Base-by-base conservation (phyloP, 2,113 vertebrate genomes). In the Emydocephalus ijimae region DNA sequence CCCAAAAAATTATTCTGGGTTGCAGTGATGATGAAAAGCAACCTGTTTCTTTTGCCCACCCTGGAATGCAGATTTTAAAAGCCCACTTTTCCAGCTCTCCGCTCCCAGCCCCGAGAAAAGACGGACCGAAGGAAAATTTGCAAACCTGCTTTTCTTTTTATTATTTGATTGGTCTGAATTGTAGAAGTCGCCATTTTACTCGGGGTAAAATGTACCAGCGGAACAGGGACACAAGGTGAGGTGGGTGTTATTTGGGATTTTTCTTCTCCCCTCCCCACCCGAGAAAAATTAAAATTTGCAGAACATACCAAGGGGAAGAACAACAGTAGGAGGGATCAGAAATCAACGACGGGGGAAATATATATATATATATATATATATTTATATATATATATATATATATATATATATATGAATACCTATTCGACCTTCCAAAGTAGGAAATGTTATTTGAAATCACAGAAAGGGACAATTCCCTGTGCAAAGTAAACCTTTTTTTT, bases 81-180 rank as follows among this genome's bases (percentile, higher is more conserved):
- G 1, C 43, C 1, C 24, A 6, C 14, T 15, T 23, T 24, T 12
- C 8, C 43, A 1, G n/a, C 64, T 6, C 6, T 4, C 43, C 0
- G n/a, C 64, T 6, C 6, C 61, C 23, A 2, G 48, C 1, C 26
- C 18, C 1, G 52, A 91, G 95, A 96, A 97, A 96, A 97, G 96
- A 96, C 96, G 97, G 95, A 95, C 96, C 95, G 93, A 95, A 93
- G 20, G 91, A 94, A 96, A 96, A 93, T 91, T 96, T 94, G 96
- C 97, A 39, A 56, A 23, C n/a, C 54, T 55, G 98, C 98, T 89
- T 91, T 59, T 57, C 21, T 59, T 24, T 24, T 56, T 88, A 88
- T 88, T 88, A 56, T 98, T 91, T 8, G 97, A 98, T 98, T 98
- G 97, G 97, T 98, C 98, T 98, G 98, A 98, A 98, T 97, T 98